These are phyloP conservation scores for Clarias magur DNA, from an alignment of 2,113 vertebrate species.

Conservation along the genomic window DNA sequence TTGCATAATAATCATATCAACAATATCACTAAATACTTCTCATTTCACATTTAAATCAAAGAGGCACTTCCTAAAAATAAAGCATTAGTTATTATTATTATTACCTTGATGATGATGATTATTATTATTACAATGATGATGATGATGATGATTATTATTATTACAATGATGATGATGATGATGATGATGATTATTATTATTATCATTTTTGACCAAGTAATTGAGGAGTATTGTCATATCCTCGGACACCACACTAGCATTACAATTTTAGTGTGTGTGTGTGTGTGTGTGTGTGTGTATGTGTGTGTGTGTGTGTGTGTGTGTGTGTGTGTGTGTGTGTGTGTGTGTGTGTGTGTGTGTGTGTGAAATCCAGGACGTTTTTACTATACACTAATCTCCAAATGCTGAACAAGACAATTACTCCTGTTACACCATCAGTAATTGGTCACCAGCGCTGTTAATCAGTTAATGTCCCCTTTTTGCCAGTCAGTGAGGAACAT, in stretches of 20 bases:
- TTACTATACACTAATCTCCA: conserved; percentile 59
- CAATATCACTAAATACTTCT: background rate
- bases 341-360: background rate
- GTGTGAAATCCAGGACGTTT: conserved; percentile 38
- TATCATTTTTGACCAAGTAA: background rate
- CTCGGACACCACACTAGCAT: background rate
- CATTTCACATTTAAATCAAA: background rate
- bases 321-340: background rate
- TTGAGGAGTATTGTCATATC: background rate
- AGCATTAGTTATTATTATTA: background rate
- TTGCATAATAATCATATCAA: background rate
- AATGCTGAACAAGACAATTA: conserved; percentile 57
- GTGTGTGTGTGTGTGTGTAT: no score
- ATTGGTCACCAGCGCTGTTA: conserved; percentile 72
- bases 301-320: background rate
- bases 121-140: background rate
- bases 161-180: no score
- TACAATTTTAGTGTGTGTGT: background rate
- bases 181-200: background rate
- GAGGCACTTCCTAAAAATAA: background rate
- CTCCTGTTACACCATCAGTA: conserved; percentile 65
- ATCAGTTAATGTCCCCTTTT: conserved; percentile 75
- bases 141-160: background rate
- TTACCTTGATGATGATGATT: background rate
- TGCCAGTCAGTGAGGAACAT: conserved; percentile 67